Percentiles rank a stretch among this genome's conserved stretches.
phyloP scores from a whole-genome alignment of 53 echinoderm and acorn worm genomes.

The Antedon mediterranea region DNA sequence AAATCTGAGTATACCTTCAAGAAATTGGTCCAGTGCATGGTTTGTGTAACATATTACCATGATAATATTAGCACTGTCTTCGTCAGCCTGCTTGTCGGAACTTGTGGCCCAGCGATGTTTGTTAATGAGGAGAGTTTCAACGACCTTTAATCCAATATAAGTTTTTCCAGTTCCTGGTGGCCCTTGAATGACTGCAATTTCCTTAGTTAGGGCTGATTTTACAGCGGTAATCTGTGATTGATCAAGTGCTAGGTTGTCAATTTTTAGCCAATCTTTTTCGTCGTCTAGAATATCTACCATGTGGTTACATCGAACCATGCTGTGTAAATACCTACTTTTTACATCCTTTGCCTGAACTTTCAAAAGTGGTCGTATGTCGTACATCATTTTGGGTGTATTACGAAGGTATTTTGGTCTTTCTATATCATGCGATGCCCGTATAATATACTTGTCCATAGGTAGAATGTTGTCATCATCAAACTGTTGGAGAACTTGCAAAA shows the following conservation, averaged over 20 bases:
- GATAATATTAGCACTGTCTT: background rate
- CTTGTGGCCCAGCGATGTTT: slow-evolving; percentile 27
- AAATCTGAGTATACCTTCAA: slow-evolving; percentile 49
- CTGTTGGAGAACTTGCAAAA: slow-evolving; percentile 51
- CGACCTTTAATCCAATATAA: slow-evolving; percentile 81
- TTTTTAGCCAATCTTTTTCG: slow-evolving; percentile 28
- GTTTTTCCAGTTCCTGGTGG: slow-evolving; percentile 96
- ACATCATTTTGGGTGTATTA: background rate
- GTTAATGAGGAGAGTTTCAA: slow-evolving; percentile 53
- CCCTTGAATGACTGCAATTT: slow-evolving; percentile 72
- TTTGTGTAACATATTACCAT: slow-evolving; percentile 73
- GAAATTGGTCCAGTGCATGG: slow-evolving; percentile 91
- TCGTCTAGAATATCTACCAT: slow-evolving; percentile 6
- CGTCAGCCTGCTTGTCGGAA: background rate
- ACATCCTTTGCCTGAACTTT: no score
- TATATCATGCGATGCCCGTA: slow-evolving; percentile 18
- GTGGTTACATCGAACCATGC: background rate
- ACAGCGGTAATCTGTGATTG: slow-evolving; percentile 63
- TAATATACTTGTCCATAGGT: slow-evolving; percentile 54
- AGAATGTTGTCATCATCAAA: slow-evolving; percentile 22
- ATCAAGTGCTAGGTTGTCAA: slow-evolving; percentile 27
- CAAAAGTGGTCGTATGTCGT: slow-evolving; percentile 27
- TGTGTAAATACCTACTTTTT: background rate
- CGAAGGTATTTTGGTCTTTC: slow-evolving; percentile 43
- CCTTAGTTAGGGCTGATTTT: slow-evolving; percentile 64